A percentile compares a stretch with the other conserved stretches of the same genome.
phyloP scores from a whole-genome alignment of 2,113 vertebrate species.

The Xiphorhynchus elegans region DNA sequence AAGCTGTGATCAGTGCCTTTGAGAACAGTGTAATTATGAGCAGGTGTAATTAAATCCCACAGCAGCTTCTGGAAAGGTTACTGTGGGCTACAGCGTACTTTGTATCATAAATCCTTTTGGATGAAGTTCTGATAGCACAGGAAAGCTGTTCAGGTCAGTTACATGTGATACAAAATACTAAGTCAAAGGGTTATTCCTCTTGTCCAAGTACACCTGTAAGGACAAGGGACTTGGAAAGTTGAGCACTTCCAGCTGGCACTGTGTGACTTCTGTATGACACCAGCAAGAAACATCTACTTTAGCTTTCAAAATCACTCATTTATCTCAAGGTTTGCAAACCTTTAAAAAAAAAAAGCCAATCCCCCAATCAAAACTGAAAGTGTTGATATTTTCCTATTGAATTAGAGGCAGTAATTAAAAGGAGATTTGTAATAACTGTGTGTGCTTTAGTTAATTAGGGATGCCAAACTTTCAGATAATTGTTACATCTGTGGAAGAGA shows the following conservation, averaged over 20 bases:
- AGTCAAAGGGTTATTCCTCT: not conserved
- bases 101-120: not conserved
- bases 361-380: not conserved
- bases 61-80: not conserved
- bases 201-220: not conserved
- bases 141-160: not conserved
- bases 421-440: not conserved
- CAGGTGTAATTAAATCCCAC: not conserved
- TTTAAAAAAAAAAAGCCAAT: not conserved
- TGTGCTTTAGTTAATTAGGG: not conserved
- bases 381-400: not conserved
- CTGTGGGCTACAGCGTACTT: not conserved
- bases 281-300: not conserved
- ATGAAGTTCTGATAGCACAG: not conserved
- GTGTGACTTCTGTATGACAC: not conserved
- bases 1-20: not conserved
- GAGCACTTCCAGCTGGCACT: not conserved
- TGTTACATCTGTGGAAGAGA: constrained; percentile 8
- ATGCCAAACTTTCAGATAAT: constrained; percentile 28
- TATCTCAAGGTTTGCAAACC: not conserved
- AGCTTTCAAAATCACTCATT: not conserved
- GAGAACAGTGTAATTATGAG: fast-evolving
- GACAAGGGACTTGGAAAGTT: not conserved
- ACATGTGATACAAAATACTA: not conserved
- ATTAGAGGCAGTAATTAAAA: constrained; percentile 6